Conservation (phyloP, 2,113 vertebrate species). For the Oxyura jamaicensis region DNA sequence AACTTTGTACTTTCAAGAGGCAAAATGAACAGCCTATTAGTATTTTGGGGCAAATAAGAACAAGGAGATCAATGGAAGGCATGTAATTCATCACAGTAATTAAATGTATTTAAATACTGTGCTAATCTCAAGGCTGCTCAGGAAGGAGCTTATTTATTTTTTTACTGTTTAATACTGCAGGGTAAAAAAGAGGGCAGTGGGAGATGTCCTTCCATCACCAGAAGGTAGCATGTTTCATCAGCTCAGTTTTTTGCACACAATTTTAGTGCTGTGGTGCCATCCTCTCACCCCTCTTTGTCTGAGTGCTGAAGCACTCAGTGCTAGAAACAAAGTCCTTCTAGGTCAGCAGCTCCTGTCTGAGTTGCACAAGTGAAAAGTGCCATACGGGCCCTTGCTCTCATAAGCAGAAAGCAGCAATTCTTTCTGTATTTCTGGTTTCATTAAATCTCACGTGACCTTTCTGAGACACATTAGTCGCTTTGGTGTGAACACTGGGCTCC, state of each 20-base stretch:
- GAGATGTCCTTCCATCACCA: background rate
- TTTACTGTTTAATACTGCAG: background rate
- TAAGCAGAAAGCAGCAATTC: background rate
- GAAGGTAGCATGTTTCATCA: constrained; percentile 14
- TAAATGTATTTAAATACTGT: constrained; percentile 54
- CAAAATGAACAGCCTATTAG: constrained; percentile 58
- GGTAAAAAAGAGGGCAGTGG: background rate
- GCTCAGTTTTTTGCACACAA: background rate
- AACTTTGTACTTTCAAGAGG: constrained; percentile 57
- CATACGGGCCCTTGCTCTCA: background rate
- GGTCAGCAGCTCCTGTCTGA: background rate
- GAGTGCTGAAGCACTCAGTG: background rate
- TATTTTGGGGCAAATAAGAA: constrained; percentile 51
- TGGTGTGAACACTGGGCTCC: background rate
- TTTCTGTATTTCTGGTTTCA: background rate
- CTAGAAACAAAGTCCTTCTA: background rate
- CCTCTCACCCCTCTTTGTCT: background rate
- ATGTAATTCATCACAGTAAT: constrained; percentile 57
- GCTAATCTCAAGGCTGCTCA: constrained; percentile 21
- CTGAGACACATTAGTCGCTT: background rate
- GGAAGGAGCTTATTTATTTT: background rate
- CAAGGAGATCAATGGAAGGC: constrained; percentile 44
- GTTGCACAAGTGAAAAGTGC: background rate
- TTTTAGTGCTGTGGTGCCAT: background rate
- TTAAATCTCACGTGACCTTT: background rate